These are phyloP conservation scores for Mustelus asterias DNA, from an alignment of 2,113 vertebrate genomes.

Conservation along the genomic window DNA sequence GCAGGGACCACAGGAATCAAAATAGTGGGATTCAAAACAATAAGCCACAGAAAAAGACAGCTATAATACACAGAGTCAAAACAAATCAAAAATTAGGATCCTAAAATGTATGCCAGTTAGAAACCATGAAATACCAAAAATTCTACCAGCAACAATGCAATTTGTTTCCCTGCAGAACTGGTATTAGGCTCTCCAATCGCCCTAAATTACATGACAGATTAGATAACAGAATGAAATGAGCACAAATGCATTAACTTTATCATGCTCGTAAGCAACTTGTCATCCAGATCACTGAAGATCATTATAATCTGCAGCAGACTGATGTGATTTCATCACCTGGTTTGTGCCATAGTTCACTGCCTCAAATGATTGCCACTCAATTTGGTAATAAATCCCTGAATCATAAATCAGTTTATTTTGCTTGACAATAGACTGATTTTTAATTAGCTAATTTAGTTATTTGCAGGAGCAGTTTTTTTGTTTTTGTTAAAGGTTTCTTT, in stretches of 20 bases:
- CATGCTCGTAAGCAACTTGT: background rate
- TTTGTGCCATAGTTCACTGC: background rate
- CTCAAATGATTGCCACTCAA: background rate
- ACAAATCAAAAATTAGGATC: background rate
- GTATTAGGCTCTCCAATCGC: background rate
- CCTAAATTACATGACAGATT: background rate
- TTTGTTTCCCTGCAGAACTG: background rate
- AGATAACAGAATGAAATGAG: background rate
- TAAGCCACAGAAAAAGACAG: background rate
- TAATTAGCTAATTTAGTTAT: background rate
- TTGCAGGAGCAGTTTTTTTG: background rate
- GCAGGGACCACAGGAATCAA: background rate
- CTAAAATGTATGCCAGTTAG: background rate
- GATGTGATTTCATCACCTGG: background rate
- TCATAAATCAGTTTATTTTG: background rate
- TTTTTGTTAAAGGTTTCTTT: background rate
- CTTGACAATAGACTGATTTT: conserved; percentile 3
- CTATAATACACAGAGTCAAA: background rate
- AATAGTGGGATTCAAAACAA: background rate
- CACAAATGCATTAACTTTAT: background rate
- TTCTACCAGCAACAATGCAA: background rate
- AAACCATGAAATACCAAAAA: background rate
- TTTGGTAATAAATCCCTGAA: background rate
- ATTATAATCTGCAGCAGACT: background rate
- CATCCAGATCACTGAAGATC: background rate